Evolutionary conservation across 2,888 invertebrate genomes (phyloP).

Genomic region (Gymnocheta viridis): DNA sequence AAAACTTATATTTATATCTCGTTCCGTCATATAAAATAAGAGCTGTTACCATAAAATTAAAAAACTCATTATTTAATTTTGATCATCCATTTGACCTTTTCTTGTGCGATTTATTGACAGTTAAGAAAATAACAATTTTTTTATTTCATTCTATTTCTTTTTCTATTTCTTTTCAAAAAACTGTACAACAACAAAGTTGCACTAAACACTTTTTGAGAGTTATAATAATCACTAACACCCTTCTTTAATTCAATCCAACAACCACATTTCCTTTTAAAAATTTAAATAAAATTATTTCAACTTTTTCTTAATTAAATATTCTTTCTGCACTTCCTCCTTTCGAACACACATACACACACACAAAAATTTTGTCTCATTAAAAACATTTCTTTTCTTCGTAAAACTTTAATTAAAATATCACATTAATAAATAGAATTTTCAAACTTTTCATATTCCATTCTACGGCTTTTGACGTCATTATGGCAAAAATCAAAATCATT

Average conservation of each 20-base stretch:
- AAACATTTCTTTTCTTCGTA: background rate
- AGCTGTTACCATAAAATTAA: no score
- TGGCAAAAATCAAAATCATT: slow-evolving; percentile 68
- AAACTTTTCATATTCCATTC: slow-evolving; percentile 26
- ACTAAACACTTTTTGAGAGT: no score
- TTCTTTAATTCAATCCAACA: background rate
- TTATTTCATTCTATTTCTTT: no score
- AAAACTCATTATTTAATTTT: no score
- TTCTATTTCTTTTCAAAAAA: no score
- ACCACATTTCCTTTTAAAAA: background rate
- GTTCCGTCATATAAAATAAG: no score
- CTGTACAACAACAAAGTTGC: no score
- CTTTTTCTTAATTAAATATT: slow-evolving; percentile 31
- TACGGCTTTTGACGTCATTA: slow-evolving; percentile 51
- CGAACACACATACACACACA: background rate
- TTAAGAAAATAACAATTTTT: no score
- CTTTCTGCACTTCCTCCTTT: background rate
- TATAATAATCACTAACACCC: background rate
- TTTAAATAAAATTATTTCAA: background rate
- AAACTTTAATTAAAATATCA: slow-evolving; percentile 58
- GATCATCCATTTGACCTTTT: no score
- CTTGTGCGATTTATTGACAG: no score
- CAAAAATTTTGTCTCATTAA: background rate
- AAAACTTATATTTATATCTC: no score
- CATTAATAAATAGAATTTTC: slow-evolving; percentile 47